These are phyloP conservation scores for Gulo gulo DNA, from an alignment of 2,113 vertebrate genomes.

Conservation along the genomic window DNA sequence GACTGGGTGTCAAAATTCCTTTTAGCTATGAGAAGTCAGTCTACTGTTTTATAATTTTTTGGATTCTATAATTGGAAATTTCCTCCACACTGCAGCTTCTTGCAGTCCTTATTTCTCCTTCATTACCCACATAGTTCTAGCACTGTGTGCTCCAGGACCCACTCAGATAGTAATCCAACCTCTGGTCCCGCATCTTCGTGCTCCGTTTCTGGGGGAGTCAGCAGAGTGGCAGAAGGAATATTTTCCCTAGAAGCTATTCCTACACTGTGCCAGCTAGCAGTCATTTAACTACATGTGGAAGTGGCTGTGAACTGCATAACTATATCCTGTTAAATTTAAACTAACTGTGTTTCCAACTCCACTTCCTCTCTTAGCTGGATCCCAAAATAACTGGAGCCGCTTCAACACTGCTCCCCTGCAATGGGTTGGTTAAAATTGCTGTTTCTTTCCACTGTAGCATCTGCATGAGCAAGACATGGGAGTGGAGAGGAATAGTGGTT, in stretches of 20 bases:
- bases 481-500: not conserved
- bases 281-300: not conserved
- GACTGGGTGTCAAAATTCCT: not conserved
- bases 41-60: not conserved
- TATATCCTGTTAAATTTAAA: slow-evolving; percentile 21
- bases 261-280: not conserved
- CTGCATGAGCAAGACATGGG: not conserved
- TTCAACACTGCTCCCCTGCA: not conserved
- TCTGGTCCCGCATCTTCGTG: not conserved
- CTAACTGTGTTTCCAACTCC: slow-evolving; percentile 25
- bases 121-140: not conserved
- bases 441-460: not conserved
- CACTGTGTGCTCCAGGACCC: not conserved
- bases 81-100: not conserved
- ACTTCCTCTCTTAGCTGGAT: slow-evolving; percentile 27
- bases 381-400: not conserved
- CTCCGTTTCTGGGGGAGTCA: not conserved
- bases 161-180: not conserved
- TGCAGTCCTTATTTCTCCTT: not conserved
- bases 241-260: not conserved
- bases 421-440: not conserved
- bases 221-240: not conserved
- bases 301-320: not conserved
- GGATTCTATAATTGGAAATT: not conserved
- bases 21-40: not conserved